Conservation (phyloP, 2,797 vertebrate genomes). For the Helicolenus hilgendorfi region DNA sequence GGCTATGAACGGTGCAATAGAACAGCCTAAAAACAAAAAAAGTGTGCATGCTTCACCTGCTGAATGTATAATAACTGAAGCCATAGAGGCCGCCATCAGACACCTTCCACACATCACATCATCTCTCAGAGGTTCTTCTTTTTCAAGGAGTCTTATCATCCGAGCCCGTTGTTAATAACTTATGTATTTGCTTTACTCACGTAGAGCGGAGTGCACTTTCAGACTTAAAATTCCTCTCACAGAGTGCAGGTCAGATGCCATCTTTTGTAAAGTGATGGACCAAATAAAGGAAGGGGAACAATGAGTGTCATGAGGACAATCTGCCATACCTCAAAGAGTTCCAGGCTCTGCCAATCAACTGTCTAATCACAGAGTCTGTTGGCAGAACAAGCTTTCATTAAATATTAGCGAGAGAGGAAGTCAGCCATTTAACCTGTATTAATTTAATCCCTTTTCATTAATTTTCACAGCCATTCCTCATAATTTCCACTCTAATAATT, state of each 20-base stretch:
- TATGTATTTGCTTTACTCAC: not conserved
- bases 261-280: conserved; percentile 53
- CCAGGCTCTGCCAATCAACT: conserved; percentile 68
- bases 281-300: conserved; percentile 57
- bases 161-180: not conserved
- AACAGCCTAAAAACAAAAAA: not conserved
- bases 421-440: conserved; percentile 80
- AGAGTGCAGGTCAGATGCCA: conserved; percentile 58
- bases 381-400: conserved; percentile 78
- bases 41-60: not conserved
- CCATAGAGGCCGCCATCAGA: not conserved
- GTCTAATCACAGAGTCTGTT: conserved; percentile 73
- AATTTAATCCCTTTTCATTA: conserved; percentile 79
- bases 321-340: conserved; percentile 63
- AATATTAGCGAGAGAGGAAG: conserved; percentile 70
- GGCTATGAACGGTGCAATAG: not conserved
- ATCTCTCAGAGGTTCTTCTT: not conserved
- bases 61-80: not conserved
- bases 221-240: conserved; percentile 39
- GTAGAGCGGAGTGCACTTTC: not conserved
- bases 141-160: conserved; percentile 8
- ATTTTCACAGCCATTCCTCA: conserved; percentile 73
- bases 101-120: not conserved
- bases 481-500: conserved; percentile 72
- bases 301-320: conserved; percentile 60